A percentile compares a stretch with the other conserved stretches of the same genome.
Evolutionary conservation across 2,113 vertebrate species (phyloP).

Genomic region (Nipponia nippon): DNA sequence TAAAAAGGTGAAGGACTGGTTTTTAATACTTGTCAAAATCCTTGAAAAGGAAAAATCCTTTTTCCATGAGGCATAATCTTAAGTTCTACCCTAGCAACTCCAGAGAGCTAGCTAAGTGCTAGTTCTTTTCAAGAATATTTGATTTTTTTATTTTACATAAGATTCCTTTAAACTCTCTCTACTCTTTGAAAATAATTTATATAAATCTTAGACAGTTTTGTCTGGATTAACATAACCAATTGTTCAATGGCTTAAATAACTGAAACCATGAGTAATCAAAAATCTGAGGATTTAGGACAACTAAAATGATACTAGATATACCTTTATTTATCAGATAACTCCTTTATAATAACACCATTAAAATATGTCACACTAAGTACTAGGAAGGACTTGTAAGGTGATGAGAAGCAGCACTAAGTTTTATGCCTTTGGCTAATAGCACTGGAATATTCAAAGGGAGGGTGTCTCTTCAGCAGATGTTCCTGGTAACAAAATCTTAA

Average conservation of each 20-base stretch:
- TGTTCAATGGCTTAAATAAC: background rate
- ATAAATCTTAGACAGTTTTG: background rate
- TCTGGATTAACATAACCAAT: background rate
- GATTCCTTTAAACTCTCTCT: background rate
- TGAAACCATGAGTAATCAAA: background rate
- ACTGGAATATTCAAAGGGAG: background rate
- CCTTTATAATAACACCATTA: background rate
- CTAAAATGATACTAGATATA: background rate
- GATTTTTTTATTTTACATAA: background rate
- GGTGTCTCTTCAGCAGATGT: background rate
- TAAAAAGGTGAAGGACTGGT: background rate
- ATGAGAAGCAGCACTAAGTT: background rate
- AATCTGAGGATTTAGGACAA: background rate
- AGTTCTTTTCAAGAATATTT: background rate
- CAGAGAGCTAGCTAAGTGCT: background rate
- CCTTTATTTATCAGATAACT: background rate
- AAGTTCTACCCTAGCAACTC: background rate
- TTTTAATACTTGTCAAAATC: background rate
- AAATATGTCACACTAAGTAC: background rate
- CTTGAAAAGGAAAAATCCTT: background rate
- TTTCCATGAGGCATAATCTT: background rate
- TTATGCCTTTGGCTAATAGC: background rate
- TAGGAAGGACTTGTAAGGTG: background rate
- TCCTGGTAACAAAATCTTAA: background rate
- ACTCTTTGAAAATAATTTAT: background rate